phyloP scores from a whole-genome alignment of 1,140 invertebrate species.

The Gonioctena quinquepunctata region DNA sequence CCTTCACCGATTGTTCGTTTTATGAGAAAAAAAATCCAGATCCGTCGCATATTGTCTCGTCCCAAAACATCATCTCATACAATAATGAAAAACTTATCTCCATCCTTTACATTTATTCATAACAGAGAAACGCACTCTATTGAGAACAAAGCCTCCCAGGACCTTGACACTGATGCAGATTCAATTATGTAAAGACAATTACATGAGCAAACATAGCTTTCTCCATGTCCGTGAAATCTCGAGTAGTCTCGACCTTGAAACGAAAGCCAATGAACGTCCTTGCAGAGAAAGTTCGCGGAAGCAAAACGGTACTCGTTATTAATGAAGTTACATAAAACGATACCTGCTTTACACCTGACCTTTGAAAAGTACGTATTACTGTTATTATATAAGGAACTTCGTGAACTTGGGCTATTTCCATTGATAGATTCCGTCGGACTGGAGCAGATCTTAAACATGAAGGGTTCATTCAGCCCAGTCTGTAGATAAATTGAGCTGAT shows the following conservation, averaged over 20 bases:
- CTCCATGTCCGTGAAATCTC: neutral
- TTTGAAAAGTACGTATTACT: neutral
- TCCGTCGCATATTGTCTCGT: too few relatives aligned
- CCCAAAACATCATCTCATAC: too few relatives aligned
- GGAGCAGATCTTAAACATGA: too few relatives aligned
- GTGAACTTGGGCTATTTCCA: too few relatives aligned
- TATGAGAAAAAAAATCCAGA: too few relatives aligned
- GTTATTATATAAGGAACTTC: neutral
- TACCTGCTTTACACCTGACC: constrained; percentile 25
- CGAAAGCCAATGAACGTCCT: constrained; percentile 32
- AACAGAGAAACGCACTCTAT: neutral
- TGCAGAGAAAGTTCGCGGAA: constrained; percentile 33
- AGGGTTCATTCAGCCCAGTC: too few relatives aligned
- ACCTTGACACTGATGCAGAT: neutral
- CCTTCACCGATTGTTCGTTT: too few relatives aligned
- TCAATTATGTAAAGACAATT: neutral
- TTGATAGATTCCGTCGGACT: too few relatives aligned
- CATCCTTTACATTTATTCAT: too few relatives aligned
- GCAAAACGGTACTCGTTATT: constrained; percentile 24
- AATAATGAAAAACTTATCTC: too few relatives aligned
- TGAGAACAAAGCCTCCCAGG: neutral
- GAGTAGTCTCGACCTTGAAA: constrained; percentile 8
- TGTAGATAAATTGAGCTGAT: too few relatives aligned
- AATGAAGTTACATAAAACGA: constrained; percentile 14
- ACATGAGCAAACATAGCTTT: neutral